Conservation (phyloP, 2,888 invertebrate species). For the Diadegma fenestrale region DNA sequence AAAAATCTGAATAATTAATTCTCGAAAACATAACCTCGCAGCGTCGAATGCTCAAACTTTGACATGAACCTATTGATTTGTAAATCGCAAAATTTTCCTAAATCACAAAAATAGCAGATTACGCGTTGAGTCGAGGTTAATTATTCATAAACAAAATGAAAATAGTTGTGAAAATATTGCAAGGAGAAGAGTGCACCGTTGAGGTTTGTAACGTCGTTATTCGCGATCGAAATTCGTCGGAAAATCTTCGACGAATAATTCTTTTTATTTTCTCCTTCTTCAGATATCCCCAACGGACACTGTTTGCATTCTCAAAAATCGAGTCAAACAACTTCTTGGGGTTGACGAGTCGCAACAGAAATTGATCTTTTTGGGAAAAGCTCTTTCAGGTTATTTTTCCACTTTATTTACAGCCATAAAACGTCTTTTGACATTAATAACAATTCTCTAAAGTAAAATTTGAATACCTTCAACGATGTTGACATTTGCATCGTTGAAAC, state of each 20-base stretch:
- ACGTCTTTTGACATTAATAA: not conserved
- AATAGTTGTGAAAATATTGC: slow-evolving; percentile 90
- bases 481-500: too few relatives aligned
- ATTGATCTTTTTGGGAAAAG: slow-evolving; percentile 89
- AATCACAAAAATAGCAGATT: slow-evolving; percentile 5
- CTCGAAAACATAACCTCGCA: slow-evolving; percentile 73
- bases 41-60: slow-evolving; percentile 72
- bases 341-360: slow-evolving; percentile 90
- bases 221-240: not conserved
- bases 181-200: slow-evolving; percentile 89
- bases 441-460: not conserved
- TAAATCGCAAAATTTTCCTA: slow-evolving; percentile 69
- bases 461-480: too few relatives aligned
- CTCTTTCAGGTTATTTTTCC: slow-evolving; percentile 86
- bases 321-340: slow-evolving; percentile 88
- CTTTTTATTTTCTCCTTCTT: slow-evolving; percentile 33
- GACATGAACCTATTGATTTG: slow-evolving; percentile 51
- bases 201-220: slow-evolving; percentile 86
- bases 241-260: slow-evolving; percentile 1
- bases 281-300: slow-evolving; percentile 84
- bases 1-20: not conserved
- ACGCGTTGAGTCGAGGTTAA: not conserved
- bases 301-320: slow-evolving; percentile 89
- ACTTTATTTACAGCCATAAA: not conserved
- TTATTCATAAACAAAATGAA: slow-evolving; percentile 86